Conservation (phyloP, 2,113 vertebrate species). For the Eudyptes chrysolophus region DNA sequence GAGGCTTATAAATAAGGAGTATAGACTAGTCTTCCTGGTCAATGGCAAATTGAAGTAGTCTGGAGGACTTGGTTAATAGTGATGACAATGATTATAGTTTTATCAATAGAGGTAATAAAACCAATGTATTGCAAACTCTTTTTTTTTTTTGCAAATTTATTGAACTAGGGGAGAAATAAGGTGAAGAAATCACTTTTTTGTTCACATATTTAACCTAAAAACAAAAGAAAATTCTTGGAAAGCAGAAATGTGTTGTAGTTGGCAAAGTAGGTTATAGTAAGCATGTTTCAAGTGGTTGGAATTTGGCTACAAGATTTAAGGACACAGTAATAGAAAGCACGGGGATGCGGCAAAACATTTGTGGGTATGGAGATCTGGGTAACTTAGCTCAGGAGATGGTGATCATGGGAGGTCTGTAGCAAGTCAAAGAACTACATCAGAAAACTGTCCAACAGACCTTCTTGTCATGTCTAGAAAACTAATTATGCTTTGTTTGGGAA, state of each 20-base stretch:
- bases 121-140: not conserved
- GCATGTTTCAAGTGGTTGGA: not conserved
- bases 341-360: not conserved
- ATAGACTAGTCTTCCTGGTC: not conserved
- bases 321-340: not conserved
- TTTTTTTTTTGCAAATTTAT: not conserved
- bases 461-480: not conserved
- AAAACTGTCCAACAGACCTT: not conserved
- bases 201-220: not conserved
- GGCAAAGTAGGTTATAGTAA: not conserved
- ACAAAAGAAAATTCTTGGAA: not conserved
- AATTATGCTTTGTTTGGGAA: not conserved
- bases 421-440: not conserved
- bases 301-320: not conserved
- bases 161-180: not conserved
- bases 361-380: not conserved
- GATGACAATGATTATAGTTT: not conserved
- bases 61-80: not conserved
- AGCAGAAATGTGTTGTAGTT: not conserved
- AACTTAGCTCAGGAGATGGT: not conserved
- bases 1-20: not conserved
- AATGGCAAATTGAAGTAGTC: not conserved
- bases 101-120: not conserved
- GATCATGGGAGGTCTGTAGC: not conserved
- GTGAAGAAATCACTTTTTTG: not conserved